These are phyloP conservation scores for Drosophila paulistorum DNA, from an alignment of 1,140 invertebrate species.

Conservation along the genomic window DNA sequence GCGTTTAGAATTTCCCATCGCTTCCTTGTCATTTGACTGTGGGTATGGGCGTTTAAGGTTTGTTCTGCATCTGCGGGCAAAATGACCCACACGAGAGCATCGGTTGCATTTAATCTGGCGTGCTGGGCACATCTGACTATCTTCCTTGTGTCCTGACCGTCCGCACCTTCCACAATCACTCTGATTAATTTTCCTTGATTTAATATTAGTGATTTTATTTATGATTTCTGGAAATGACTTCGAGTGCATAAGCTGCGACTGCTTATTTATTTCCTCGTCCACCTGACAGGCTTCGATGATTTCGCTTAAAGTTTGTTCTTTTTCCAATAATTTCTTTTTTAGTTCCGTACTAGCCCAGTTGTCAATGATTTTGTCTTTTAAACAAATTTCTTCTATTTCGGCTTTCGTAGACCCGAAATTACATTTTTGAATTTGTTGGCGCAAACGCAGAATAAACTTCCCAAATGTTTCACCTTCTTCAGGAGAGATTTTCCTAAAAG, in stretches of 20 bases:
- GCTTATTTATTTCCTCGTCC: constrained; percentile 11
- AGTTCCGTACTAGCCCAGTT: neutral
- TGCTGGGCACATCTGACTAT: constrained; percentile 15
- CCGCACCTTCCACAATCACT: constrained; percentile 1
- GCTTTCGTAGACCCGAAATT: neutral
- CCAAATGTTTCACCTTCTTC: neutral
- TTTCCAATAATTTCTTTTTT: constrained; percentile 18
- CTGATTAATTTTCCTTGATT: neutral
- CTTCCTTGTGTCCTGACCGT: constrained; percentile 3
- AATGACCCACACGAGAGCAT: constrained; percentile 18
- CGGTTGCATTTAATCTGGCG: constrained; percentile 8
- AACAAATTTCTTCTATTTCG: neutral
- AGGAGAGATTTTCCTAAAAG: neutral
- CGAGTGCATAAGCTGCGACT: neutral
- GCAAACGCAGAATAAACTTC: constrained; percentile 6
- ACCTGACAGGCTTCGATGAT: constrained; percentile 9
- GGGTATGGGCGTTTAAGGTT: constrained; percentile 2
- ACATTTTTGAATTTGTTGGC: neutral
- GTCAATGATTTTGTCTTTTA: neutral
- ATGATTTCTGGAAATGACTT: neutral
- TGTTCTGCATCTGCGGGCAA: constrained; percentile 4
- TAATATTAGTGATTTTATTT: neutral
- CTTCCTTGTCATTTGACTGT: neutral
- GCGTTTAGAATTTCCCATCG: neutral
- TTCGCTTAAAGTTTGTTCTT: constrained; percentile 13